A percentile compares a stretch with the other conserved stretches of the same genome.
phyloP scores from a whole-genome alignment of 2,888 invertebrate genomes.

The Phaedon cochleariae region DNA sequence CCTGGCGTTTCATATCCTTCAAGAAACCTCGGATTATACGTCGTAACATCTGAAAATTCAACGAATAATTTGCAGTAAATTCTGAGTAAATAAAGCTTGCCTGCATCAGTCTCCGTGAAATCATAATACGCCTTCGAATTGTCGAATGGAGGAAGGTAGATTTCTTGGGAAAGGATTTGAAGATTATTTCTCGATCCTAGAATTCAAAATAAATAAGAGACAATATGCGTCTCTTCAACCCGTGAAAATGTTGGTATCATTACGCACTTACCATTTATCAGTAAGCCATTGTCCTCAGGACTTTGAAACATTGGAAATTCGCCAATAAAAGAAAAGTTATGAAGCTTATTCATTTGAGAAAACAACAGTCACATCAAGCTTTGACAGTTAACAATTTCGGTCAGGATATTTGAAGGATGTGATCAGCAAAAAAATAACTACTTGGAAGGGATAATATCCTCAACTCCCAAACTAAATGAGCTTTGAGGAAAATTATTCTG shows the following conservation, averaged over 20 bases:
- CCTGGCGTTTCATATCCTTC: constrained; percentile 27
- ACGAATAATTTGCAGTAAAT: background rate
- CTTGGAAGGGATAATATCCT: no score
- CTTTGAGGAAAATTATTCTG: no score
- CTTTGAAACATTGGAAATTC: constrained; percentile 36
- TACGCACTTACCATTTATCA: constrained; percentile 21
- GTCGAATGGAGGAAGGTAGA: constrained; percentile 34
- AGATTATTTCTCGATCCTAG: constrained; percentile 22
- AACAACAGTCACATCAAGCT: background rate
- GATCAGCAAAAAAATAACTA: no score
- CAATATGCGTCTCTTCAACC: background rate
- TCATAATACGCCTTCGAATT: constrained; percentile 33
- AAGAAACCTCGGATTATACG: constrained; percentile 26
- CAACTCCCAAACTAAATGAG: no score
- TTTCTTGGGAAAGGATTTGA: constrained; percentile 32
- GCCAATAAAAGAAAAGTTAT: constrained; percentile 35
- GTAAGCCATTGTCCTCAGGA: constrained; percentile 22
- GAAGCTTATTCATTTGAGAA: constrained; percentile 32
- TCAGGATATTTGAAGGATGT: no score
- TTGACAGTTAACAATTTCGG: constrained; percentile 2
- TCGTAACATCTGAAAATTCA: constrained; percentile 24
- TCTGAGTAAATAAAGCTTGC: constrained; percentile 13
- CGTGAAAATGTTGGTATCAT: background rate
- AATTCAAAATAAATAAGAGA: background rate
- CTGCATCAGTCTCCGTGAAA: constrained; percentile 26